Conservation (phyloP, 1,140 invertebrate genomes). For the Lepidurus apus region DNA sequence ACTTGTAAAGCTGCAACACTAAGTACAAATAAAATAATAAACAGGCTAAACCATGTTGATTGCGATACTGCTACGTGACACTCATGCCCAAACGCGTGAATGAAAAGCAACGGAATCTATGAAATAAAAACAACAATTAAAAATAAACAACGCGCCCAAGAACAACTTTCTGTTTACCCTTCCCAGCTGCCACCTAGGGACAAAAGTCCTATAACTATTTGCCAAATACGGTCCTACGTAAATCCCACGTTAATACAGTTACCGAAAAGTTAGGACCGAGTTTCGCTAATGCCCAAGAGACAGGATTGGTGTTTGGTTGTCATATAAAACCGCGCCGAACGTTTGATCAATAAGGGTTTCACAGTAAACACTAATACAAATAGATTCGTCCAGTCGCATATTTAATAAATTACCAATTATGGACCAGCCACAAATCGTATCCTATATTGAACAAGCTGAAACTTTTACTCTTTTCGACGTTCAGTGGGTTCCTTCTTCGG, state of each 20-base stretch:
- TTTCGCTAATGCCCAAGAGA: neutral
- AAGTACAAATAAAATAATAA: neutral
- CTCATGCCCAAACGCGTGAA: neutral
- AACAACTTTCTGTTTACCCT: neutral
- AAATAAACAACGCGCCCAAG: neutral
- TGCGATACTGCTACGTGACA: neutral
- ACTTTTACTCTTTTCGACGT: slow-evolving; percentile 83
- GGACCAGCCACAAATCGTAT: slow-evolving; percentile 84
- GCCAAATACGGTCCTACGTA: neutral
- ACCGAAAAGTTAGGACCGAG: neutral
- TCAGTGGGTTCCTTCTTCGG: slow-evolving; percentile 90
- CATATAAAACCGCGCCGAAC: neutral
- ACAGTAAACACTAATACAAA: neutral
- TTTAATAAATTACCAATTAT: slow-evolving; percentile 42
- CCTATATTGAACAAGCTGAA: slow-evolving; percentile 73
- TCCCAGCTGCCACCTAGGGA: neutral
- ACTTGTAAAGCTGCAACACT: neutral
- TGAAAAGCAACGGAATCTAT: neutral
- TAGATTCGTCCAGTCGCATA: too few relatives aligned
- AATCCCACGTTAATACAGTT: neutral
- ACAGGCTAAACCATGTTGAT: neutral
- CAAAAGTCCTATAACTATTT: neutral
- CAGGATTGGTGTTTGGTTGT: neutral
- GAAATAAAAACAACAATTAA: neutral
- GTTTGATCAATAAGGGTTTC: neutral